These are phyloP conservation scores for Cheilinus undulatus DNA, from an alignment of 2,113 vertebrate genomes.

Conservation along the genomic window DNA sequence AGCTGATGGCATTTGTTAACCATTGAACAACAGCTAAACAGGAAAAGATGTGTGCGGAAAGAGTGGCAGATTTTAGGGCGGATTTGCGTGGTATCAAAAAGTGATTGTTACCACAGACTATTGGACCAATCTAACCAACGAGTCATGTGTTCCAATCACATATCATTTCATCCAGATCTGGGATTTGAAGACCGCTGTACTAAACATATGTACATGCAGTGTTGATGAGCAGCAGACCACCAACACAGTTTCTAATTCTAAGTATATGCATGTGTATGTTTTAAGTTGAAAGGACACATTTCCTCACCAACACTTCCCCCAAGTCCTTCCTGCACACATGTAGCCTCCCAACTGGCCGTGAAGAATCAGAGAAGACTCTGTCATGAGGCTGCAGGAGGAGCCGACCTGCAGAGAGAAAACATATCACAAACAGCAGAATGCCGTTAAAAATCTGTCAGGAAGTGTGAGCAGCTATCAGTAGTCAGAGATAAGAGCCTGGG, in stretches of 20 bases:
- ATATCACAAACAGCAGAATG: conserved; percentile 46
- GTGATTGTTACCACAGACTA: too few relatives aligned
- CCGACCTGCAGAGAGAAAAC: conserved; percentile 84
- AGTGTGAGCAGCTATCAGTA: conserved; percentile 35
- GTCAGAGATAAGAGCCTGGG: conserved; percentile 44
- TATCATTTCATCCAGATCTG: too few relatives aligned
- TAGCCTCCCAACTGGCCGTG: conserved; percentile 87
- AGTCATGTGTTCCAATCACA: too few relatives aligned
- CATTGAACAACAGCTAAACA: too few relatives aligned
- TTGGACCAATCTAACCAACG: too few relatives aligned
- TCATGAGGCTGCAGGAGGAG: conserved; percentile 90
- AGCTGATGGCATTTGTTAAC: too few relatives aligned
- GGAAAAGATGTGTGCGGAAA: too few relatives aligned
- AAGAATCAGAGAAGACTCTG: conserved; percentile 87
- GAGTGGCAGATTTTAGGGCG: too few relatives aligned
- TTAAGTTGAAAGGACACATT: background rate
- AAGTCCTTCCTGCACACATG: conserved; percentile 91
- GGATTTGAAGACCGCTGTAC: too few relatives aligned
- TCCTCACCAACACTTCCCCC: conserved; percentile 89
- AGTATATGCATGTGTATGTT: background rate
- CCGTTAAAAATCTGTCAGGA: conserved; percentile 53
- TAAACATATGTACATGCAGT: too few relatives aligned
- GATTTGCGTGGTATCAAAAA: too few relatives aligned
- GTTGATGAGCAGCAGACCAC: too few relatives aligned
- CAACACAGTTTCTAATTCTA: background rate